Evolutionary conservation across 1,140 invertebrate genomes (phyloP).

Genomic region (Sarcophaga peregrina): DNA sequence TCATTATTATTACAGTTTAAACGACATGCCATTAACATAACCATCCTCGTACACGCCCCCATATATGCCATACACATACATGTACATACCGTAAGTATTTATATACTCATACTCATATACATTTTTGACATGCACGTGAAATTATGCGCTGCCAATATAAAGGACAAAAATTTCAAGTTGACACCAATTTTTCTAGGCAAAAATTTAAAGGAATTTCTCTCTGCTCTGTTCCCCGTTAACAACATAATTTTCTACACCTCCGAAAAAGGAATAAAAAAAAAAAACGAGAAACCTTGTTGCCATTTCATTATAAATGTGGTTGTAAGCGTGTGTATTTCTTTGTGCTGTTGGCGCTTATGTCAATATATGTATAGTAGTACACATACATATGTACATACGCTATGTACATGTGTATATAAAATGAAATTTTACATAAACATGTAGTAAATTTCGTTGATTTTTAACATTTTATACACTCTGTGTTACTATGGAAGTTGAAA

Average conservation of each 20-base stretch:
- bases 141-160: background rate
- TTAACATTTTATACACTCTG: too few relatives aligned
- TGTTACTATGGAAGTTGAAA: too few relatives aligned
- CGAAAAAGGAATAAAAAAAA: background rate
- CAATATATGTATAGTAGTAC: background rate
- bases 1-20: slow-evolving; percentile 7
- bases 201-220: background rate
- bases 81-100: background rate
- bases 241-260: background rate
- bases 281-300: background rate
- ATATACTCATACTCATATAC: too few relatives aligned
- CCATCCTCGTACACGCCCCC: background rate
- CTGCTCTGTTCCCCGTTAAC: too few relatives aligned
- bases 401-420: too few relatives aligned
- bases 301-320: background rate
- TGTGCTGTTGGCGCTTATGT: too few relatives aligned
- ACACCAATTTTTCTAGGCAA: background rate
- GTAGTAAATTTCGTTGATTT: too few relatives aligned
- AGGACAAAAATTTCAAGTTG: background rate
- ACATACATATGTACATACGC: too few relatives aligned
- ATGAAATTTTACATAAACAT: too few relatives aligned
- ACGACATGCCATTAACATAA: background rate
- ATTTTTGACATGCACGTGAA: background rate
- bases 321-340: background rate
- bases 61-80: background rate